Conservation (phyloP, 2,888 invertebrate genomes). For the Mayetiola destructor region DNA sequence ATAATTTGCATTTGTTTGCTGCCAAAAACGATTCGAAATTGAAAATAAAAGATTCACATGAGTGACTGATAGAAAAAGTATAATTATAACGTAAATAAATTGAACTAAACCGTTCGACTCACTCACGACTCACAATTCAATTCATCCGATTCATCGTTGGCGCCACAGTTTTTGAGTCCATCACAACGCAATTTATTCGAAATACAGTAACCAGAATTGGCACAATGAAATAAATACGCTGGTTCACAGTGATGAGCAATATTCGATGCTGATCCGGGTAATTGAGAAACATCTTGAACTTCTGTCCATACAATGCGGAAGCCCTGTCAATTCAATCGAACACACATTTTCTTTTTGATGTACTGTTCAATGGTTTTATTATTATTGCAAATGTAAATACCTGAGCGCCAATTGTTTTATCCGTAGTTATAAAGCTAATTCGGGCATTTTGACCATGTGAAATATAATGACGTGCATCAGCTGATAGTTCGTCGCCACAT, state of each 20-base stretch:
- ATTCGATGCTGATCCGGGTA: conserved; percentile 36
- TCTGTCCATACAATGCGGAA: conserved; percentile 94
- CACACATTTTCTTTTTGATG: too few relatives aligned
- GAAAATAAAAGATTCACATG: not conserved
- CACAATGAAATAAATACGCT: conserved; percentile 58
- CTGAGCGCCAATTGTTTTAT: conserved; percentile 81
- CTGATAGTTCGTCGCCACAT: conserved; percentile 68
- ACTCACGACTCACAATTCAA: conserved; percentile 40
- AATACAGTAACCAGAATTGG: conserved; percentile 62
- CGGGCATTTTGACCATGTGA: conserved; percentile 77
- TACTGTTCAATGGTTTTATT: too few relatives aligned
- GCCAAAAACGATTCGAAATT: not conserved
- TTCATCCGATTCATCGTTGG: conserved; percentile 37
- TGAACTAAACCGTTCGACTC: conserved; percentile 40
- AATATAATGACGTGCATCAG: conserved; percentile 68
- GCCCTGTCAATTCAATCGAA: conserved; percentile 46
- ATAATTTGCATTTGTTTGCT: not conserved
- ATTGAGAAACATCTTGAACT: conserved; percentile 45
- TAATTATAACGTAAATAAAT: conserved; percentile 25
- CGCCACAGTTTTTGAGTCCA: conserved; percentile 61
- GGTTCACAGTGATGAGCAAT: conserved; percentile 35
- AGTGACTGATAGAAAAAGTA: not conserved
- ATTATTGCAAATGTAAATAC: conserved; percentile 24
- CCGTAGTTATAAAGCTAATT: conserved; percentile 87
- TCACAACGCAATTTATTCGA: conserved; percentile 62